Evolutionary conservation across 2,888 invertebrate species (phyloP), one percentile per base, ranked within the genome.

Genomic region (Tyria jacobaeae): DNA sequence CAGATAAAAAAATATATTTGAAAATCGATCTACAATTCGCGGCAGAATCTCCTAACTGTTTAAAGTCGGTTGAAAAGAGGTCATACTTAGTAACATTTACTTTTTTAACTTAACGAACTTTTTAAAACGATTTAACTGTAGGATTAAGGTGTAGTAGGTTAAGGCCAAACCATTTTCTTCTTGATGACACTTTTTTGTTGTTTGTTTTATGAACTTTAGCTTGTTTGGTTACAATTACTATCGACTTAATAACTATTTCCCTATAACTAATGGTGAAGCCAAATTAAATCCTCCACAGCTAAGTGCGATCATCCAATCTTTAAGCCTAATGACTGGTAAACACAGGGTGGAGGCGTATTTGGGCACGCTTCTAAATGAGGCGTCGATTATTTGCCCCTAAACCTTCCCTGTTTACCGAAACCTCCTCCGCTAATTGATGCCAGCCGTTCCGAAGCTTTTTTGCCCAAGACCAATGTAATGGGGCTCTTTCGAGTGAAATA

Each of bases 401-500:
- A 83, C 80, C 77, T 70, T 76, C 59, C 73, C 80, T 86, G 82
- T 89, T 89, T 89, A 74, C 85, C 84, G 81, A 77, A 66, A 76
- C 84, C 83, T 87, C 82, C 84, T 86, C 82, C 82, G 82, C 90
- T 91, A 91, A 91, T 91, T 91, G 89, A 90, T 90, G 89, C 78
- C 80, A 76, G 75, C 79, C 80, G 70, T 73, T 65, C 72, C 71
- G 76, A 81, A 77, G 78, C 82, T 81, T 87, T 88, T 88, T 84
- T 48, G 34, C 78, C 87, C 85, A 88, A 89, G 88, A 89, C 87
- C 85, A 75, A 76, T 83, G 81, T 88, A 89, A 89, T 88, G 82
- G 87, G 80, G 84, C 84, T 87, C 76, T 87, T 85, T 75, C 75
- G 82, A 85, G 87, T 89, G 87, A 89, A 89, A 89, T 89, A 88